Evolutionary conservation across 2,797 vertebrate species (phyloP), one percentile per base, ranked within the genome.

Genomic region (Brotula barbata): DNA sequence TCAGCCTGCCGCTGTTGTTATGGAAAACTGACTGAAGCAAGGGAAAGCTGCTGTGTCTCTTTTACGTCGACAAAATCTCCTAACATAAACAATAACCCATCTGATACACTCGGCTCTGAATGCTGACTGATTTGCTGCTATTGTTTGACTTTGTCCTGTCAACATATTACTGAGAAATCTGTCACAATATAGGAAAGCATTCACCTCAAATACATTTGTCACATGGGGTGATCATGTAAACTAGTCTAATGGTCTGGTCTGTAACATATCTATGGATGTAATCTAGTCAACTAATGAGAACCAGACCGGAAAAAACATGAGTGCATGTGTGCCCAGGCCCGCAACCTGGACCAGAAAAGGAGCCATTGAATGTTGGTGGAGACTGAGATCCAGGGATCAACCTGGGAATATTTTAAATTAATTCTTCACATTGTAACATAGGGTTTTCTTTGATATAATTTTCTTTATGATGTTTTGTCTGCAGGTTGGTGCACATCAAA

Each of bases 251-350:
- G 65, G n/a, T n/a, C n/a, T n/a, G n/a, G n/a, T n/a, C n/a, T n/a
- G n/a, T n/a, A n/a, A n/a, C n/a, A n/a, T n/a, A 83, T 82, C 71
- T 64, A 68, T 54, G 58, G 53, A 69, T 85, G 66, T 88, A 85
- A 88, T 86, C 77, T 78, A 57, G 67, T 25, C 56, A 68, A 77
- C 84, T 90, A 87, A 88, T 86, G 78, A 80, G 73, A 82, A 42
- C 33, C 71, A 70, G 74, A 71, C 76, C 52, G 44, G 37, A 23
- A 67, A 65, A 79, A 87, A 85, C 85, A 85, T 61, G 34, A 36
- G 34, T 10, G 13, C 34, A 6, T n/a, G n/a, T n/a, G n/a, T n/a
- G n/a, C n/a, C n/a, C n/a, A n/a, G n/a, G n/a, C n/a, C n/a, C n/a
- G n/a, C n/a, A n/a, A n/a, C n/a, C n/a, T 6, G 31, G 31, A 33